Evolutionary conservation across 2,888 invertebrate species (phyloP), one percentile per base, ranked within the genome.

Genomic region (Chouioia cunea): DNA sequence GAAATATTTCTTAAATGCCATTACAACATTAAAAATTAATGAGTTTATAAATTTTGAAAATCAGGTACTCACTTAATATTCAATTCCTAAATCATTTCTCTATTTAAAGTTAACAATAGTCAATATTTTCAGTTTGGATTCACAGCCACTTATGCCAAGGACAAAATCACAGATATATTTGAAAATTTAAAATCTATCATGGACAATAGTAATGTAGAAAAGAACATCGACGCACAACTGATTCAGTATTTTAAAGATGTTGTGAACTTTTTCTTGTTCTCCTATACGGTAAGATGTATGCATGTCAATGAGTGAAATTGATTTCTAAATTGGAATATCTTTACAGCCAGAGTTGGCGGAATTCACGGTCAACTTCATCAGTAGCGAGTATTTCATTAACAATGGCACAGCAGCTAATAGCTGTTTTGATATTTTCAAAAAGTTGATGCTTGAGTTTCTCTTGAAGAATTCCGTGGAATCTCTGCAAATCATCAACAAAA

Each of bases 401-500:
- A 36, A 36, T 36, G 10, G 36, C 36, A 36, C 36, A 36, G 36
- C 36, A 36, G 2, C 36, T 12, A 36, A 1, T 12, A 36, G 83
- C 68, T 86, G 86, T 73, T 70, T 83, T 16, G 77, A 77, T 44
- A 74, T 73, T 0, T 86, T 84, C 47, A 81, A 80, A 60, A 60
- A 64, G 12, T 72, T 78, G 0, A 79, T 87, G 46, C 81, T 79
- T 56, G 71, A 71, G 6, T 80, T 79, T 57, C 75, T 84, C 44
- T 65, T 85, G n/a, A 75, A 70, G 8, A 75, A 82, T 16, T 44
- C 76, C 4, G 75, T 75, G 27, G 65, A 75, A 52, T 80, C 80
- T 6, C 71, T 84, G 16, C 12, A 70, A 20, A 64, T 75, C 4
- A 47, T 85, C 2, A 71, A 77, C 2, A 65, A 74, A 8, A 58